Percentiles rank a stretch among this genome's conserved stretches.
phyloP scores from a whole-genome alignment of 2,113 vertebrate species.

The Ageneiosus marmoratus region DNA sequence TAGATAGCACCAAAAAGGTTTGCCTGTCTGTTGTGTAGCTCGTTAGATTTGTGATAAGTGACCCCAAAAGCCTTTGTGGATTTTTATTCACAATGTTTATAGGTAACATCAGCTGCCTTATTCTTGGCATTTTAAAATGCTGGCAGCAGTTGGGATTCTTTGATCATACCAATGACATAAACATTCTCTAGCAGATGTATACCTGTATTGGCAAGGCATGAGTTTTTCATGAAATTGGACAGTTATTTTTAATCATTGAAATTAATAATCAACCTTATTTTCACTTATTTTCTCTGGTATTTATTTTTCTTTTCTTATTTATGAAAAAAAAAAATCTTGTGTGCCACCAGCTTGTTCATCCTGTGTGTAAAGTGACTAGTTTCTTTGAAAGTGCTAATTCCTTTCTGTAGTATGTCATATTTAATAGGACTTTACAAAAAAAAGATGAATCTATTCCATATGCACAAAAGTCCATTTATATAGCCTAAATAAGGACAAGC shows the following conservation, averaged over 20 bases:
- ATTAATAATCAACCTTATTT: conserved; percentile 45
- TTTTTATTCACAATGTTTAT: neutral
- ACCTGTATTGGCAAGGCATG: neutral
- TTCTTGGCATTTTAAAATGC: neutral
- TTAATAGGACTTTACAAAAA: neutral
- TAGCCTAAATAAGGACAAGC: neutral
- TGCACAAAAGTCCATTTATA: neutral
- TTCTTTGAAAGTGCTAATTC: neutral
- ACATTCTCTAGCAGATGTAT: neutral
- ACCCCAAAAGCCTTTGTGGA: neutral
- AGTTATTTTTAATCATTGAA: conserved; percentile 37
- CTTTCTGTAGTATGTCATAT: neutral
- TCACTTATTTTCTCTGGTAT: conserved; percentile 18
- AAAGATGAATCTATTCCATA: neutral
- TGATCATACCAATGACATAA: neutral
- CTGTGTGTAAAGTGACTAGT: conserved; percentile 73
- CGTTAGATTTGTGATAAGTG: neutral
- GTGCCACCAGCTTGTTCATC: conserved; percentile 80
- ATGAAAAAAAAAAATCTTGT: conserved; percentile 40
- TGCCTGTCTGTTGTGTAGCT: neutral
- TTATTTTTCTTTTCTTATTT: neutral
- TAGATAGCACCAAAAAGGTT: neutral
- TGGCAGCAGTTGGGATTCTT: neutral
- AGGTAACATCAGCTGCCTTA: neutral
- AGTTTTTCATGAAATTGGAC: conserved; percentile 16